A percentile compares a stretch with the other conserved stretches of the same genome.
These are phyloP conservation scores for Centropus unirufus DNA, from an alignment of 2,113 vertebrate genomes.

Conservation along the genomic window DNA sequence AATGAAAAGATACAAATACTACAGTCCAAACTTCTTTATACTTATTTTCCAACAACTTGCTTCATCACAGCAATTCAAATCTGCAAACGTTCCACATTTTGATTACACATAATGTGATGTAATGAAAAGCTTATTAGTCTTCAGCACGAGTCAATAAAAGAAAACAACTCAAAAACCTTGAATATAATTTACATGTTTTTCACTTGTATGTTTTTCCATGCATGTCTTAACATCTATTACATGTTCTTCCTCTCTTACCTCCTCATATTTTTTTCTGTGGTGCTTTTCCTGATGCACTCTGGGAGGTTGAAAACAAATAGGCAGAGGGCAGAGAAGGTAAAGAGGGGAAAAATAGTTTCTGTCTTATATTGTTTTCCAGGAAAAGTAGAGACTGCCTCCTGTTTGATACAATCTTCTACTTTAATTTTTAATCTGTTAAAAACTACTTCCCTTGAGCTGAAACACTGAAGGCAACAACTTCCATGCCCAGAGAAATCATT, in stretches of 20 bases:
- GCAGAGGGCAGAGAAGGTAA: neutral
- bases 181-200: neutral
- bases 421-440: neutral
- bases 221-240: neutral
- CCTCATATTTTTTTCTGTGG: neutral
- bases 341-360: neutral
- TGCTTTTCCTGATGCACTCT: neutral
- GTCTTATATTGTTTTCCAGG: neutral
- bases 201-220: neutral
- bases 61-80: conserved; percentile 15
- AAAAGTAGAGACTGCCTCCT: neutral
- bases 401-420: neutral
- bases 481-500: neutral
- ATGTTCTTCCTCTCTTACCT: neutral
- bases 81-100: neutral
- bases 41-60: conserved; percentile 20
- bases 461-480: neutral
- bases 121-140: conserved; percentile 39
- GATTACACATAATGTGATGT: conserved; percentile 2
- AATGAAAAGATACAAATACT: conserved; percentile 4
- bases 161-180: neutral
- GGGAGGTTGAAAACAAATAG: neutral
- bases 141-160: conserved; percentile 19
- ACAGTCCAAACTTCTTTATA: neutral
- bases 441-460: neutral